These are phyloP conservation scores for Leptopilina drosophilae DNA, from an alignment of 2,888 invertebrate species.

Conservation along the genomic window DNA sequence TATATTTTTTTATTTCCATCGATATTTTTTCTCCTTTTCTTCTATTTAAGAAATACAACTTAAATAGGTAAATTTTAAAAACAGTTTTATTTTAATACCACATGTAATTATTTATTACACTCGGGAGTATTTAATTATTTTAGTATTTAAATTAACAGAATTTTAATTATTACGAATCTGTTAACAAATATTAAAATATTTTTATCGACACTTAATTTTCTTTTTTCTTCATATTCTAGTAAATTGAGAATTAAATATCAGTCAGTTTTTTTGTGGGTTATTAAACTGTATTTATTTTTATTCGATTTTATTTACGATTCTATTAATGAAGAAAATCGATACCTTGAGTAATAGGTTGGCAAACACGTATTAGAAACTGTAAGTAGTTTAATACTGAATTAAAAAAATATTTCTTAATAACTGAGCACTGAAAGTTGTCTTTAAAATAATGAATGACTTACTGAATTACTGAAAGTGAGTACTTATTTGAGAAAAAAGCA, in stretches of 20 bases:
- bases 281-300: too few relatives aligned
- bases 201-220: too few relatives aligned
- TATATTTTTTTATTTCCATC: too few relatives aligned
- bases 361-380: conserved; percentile 9
- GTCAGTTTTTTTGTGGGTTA: background rate
- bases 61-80: too few relatives aligned
- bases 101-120: too few relatives aligned
- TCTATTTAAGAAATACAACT: too few relatives aligned
- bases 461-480: background rate
- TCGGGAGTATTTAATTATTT: too few relatives aligned
- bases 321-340: background rate
- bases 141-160: too few relatives aligned
- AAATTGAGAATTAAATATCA: background rate
- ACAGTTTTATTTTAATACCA: too few relatives aligned
- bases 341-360: background rate
- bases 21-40: too few relatives aligned
- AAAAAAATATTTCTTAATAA: conserved; percentile 2
- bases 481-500: background rate
- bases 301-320: background rate
- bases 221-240: background rate
- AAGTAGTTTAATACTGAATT: background rate
- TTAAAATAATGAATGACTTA: conserved; percentile 16
- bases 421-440: conserved; percentile 2
- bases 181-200: too few relatives aligned
- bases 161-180: too few relatives aligned